Conservation (phyloP, 2,797 vertebrate species). For the Petrocephalus schoutedeni region DNA sequence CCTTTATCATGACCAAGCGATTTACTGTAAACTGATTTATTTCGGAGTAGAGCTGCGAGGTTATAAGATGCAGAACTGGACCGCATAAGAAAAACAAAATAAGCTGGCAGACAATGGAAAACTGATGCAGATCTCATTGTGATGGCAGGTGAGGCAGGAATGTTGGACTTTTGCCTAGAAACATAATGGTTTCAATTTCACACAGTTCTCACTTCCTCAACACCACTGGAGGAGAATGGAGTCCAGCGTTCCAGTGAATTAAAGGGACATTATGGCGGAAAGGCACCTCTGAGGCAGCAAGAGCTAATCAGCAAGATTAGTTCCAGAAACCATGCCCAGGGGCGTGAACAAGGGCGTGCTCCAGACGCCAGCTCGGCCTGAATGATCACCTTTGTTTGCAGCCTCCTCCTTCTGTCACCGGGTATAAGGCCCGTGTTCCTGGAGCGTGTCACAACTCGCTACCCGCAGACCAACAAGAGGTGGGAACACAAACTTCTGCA, state of each 20-base stretch:
- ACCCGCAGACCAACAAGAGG: neutral
- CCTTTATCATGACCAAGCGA: neutral
- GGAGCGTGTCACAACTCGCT: neutral
- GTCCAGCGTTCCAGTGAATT: neutral
- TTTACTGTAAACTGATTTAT: neutral
- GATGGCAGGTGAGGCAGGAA: conserved; percentile 15
- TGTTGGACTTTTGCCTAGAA: conserved; percentile 14
- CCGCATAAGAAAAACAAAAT: neutral
- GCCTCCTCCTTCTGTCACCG: neutral
- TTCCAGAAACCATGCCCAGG: neutral
- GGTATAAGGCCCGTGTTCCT: neutral
- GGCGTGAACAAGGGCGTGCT: neutral
- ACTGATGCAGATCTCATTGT: neutral
- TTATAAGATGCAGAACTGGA: neutral
- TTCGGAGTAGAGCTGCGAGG: neutral
- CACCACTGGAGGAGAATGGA: neutral
- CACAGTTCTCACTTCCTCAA: neutral
- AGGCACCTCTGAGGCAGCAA: neutral
- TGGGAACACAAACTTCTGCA: neutral
- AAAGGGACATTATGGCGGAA: neutral
- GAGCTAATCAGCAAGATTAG: neutral
- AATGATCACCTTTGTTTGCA: neutral
- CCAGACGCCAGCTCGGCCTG: neutral
- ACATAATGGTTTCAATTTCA: neutral
- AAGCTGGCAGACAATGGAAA: conserved; percentile 3